These are phyloP conservation scores for Xanthia icteritia DNA, from an alignment of 2,888 invertebrate genomes.

Conservation along the genomic window DNA sequence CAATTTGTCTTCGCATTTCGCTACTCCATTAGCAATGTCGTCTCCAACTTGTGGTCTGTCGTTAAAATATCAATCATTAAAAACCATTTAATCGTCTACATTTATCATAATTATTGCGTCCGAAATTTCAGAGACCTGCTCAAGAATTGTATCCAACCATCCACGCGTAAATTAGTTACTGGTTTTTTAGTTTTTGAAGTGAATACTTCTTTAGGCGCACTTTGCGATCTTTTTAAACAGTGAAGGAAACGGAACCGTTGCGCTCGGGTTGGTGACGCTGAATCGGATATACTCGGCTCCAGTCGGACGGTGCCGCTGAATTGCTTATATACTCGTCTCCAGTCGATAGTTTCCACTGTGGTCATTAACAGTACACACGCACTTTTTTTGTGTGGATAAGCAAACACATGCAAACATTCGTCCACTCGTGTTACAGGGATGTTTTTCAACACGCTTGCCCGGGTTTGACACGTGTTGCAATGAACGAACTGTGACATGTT, in stretches of 20 bases:
- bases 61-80: slow-evolving; percentile 67
- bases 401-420: slow-evolving; percentile 58
- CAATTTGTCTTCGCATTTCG: slow-evolving; percentile 61
- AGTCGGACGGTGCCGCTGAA: not conserved
- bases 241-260: not conserved
- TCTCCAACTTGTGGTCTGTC: slow-evolving; percentile 58
- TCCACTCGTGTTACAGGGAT: slow-evolving; percentile 59
- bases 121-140: slow-evolving; percentile 26
- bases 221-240: too few relatives aligned
- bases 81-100: too few relatives aligned
- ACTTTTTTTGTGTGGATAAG: slow-evolving; percentile 59
- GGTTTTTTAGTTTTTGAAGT: too few relatives aligned
- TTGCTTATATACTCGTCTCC: not conserved
- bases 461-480: slow-evolving; percentile 77
- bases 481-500: slow-evolving; percentile 77
- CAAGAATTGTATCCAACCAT: slow-evolving; percentile 26
- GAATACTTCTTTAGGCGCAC: too few relatives aligned
- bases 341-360: not conserved
- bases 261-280: not conserved
- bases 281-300: not conserved
- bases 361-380: not conserved
- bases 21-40: slow-evolving; percentile 63
- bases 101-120: slow-evolving; percentile 61
- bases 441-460: slow-evolving; percentile 70
- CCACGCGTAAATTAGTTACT: not conserved